A percentile compares a stretch with the other conserved stretches of the same genome.
Conservation (phyloP, 2,113 vertebrate genomes). For the Synchiropus splendidus region DNA sequence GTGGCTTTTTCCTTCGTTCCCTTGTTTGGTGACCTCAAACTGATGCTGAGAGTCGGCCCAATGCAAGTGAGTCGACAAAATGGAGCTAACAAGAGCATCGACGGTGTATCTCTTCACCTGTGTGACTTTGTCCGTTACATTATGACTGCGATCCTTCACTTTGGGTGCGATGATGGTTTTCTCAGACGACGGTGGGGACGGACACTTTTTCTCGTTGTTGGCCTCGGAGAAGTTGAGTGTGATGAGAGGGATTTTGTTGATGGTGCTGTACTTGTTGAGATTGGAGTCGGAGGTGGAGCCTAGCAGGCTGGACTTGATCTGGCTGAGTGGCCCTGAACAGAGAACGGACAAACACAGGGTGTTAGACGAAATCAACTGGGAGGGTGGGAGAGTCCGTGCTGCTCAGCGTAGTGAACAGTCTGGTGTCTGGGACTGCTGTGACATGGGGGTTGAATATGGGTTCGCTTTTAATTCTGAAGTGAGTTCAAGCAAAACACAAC, state of each 20-base stretch:
- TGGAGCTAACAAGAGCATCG: too few relatives aligned
- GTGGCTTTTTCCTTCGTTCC: too few relatives aligned
- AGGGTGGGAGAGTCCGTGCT: too few relatives aligned
- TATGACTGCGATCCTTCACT: conserved; percentile 95
- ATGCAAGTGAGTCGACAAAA: too few relatives aligned
- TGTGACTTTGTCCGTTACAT: conserved; percentile 97
- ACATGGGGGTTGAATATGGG: conserved; percentile 22
- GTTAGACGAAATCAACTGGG: too few relatives aligned
- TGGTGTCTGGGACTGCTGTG: conserved; percentile 8
- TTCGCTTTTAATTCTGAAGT: conserved; percentile 12
- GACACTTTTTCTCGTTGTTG: conserved; percentile 88
- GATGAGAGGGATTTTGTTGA: conserved; percentile 98
- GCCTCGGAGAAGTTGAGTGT: conserved; percentile 96
- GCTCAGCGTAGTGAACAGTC: neutral
- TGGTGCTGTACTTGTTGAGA: conserved; percentile 97
- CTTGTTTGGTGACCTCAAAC: too few relatives aligned
- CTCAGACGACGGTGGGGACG: conserved; percentile 89
- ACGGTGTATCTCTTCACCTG: too few relatives aligned
- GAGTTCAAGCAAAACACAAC: conserved; percentile 39
- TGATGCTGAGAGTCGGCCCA: too few relatives aligned
- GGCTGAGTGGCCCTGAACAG: conserved; percentile 83
- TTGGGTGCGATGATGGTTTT: conserved; percentile 98
- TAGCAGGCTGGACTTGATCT: conserved; percentile 93
- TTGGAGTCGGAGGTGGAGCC: conserved; percentile 98
- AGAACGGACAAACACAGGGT: neutral